Conservation (phyloP, 2,113 vertebrate genomes). For the Pontoporia blainvillei region DNA sequence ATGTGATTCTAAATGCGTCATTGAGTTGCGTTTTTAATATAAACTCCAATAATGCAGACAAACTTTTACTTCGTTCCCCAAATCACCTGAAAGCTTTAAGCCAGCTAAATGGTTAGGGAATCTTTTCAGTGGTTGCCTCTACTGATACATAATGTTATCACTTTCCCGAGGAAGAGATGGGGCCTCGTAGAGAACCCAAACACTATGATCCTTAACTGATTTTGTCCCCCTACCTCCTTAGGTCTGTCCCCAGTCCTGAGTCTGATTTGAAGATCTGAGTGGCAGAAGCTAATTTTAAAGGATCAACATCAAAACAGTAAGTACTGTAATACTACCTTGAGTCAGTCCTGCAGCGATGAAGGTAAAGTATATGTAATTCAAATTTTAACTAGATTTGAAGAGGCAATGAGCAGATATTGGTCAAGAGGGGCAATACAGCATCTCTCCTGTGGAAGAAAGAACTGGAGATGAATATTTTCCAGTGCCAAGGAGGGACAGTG, state of each 20-base stretch:
- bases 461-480: background rate
- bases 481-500: background rate
- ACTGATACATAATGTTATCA: background rate
- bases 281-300: background rate
- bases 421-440: background rate
- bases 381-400: background rate
- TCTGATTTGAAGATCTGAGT: background rate
- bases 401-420: background rate
- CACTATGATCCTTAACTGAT: background rate
- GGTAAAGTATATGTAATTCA: background rate
- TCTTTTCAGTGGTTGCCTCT: background rate
- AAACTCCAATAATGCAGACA: background rate
- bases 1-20: background rate
- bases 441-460: background rate
- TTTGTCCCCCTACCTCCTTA: background rate
- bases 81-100: background rate
- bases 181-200: background rate
- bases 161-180: background rate
- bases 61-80: background rate
- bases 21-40: background rate
- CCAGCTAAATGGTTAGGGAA: background rate
- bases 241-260: background rate
- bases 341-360: background rate
- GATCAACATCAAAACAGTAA: background rate
- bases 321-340: background rate